Base-by-base conservation (phyloP, 2,113 vertebrate species). In the Dunckerocampus dactyliophorus region DNA sequence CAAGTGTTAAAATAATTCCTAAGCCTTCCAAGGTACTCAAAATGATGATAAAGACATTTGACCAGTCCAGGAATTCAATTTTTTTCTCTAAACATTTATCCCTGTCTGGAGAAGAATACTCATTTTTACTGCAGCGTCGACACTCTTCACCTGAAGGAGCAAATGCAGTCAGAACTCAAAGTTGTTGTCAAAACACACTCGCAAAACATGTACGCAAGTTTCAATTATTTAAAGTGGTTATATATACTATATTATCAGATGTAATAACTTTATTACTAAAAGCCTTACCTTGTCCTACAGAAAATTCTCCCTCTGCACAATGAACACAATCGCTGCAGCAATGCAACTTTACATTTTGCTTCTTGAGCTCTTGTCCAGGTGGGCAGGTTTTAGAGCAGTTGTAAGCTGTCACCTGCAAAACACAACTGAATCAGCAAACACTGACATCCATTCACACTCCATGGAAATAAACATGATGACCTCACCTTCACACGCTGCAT, bases 351-450 rank as follows among this genome's bases (percentile, higher is more conserved):
- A 14, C 31, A 0, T 4, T 1, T n/a, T 19, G 1, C 14, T 0
- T 5, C 37, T 52, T 45, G n/a, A 87, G 15, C 53, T 76, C 49
- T 1, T 74, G 46, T 31, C 84, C 85, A 3, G 62, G 47, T 10
- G 28, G 0, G 59, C 87, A 89, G 0, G 20, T 82, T 79, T 87
- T 87, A 17, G 15, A 79, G 71, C 87, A 89, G 39, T 75, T 77
- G 52, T 54, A 77, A 42, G 3, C 68, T 15, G 78, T 67, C 1
- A 71, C 65, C 74, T 80, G 52, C 24, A 58, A 22, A 10, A 51
- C 1, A 48, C 31, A 49, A 64, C 15, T 47, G 5, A 45, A 46
- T 63, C 4, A 59, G 51, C 16, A 1, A 47, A 46, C 8, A 34
- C n/a, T 22, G 3, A 58, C 28, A 11, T 57, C 10, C 11, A 47